A percentile compares a stretch with the other conserved stretches of the same genome.
Evolutionary conservation across 2,113 vertebrate species (phyloP).

Genomic region (Prolemur simus): DNA sequence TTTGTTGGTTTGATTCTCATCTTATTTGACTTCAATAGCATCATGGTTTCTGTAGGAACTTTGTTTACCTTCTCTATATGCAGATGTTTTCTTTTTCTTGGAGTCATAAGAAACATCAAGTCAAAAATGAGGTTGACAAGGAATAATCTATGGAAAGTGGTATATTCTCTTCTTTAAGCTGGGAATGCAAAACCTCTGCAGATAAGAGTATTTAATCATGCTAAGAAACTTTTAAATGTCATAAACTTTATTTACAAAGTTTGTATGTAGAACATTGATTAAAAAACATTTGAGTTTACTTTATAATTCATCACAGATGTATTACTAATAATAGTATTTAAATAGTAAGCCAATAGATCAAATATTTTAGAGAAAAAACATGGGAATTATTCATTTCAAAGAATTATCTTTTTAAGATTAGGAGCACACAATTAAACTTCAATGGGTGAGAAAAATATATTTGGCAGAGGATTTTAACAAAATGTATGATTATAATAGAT

Average conservation of each 20-base stretch:
- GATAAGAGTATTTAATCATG: background rate
- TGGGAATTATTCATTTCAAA: background rate
- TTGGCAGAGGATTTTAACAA: background rate
- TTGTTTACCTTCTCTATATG: background rate
- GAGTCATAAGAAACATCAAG: background rate
- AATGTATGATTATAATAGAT: background rate
- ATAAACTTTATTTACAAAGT: background rate
- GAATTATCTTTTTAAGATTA: constrained; percentile 36
- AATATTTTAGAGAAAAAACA: background rate
- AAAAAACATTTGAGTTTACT: constrained; percentile 5
- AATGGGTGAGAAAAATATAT: background rate
- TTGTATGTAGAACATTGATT: constrained; percentile 9
- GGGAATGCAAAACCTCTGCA: background rate
- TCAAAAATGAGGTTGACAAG: background rate
- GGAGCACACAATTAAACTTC: background rate
- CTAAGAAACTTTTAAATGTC: background rate
- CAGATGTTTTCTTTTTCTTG: background rate
- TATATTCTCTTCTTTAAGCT: background rate
- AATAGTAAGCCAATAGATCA: background rate
- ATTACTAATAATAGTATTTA: constrained; percentile 1
- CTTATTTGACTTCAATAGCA: constrained; percentile 29
- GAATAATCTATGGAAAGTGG: background rate
- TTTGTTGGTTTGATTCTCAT: background rate
- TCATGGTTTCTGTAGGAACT: background rate
- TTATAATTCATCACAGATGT: background rate